Percentiles rank a stretch among this genome's conserved stretches.
Conservation (phyloP, 1,140 invertebrate genomes). For the Apis cerana region DNA sequence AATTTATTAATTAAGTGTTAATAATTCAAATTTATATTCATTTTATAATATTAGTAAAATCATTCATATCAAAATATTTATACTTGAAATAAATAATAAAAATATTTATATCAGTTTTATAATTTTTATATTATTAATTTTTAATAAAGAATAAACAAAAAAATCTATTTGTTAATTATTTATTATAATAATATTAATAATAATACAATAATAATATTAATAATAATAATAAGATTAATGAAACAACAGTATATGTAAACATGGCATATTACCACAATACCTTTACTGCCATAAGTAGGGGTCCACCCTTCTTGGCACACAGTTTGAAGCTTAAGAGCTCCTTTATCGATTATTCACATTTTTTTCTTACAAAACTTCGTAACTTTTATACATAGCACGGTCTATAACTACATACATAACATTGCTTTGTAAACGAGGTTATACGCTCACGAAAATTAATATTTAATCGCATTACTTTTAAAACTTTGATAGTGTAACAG, state of each 20-base stretch:
- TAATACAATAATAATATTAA: constrained; percentile 52
- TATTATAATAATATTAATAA: constrained; percentile 55
- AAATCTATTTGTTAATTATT: constrained; percentile 38
- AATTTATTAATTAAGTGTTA: neutral
- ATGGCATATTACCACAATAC: constrained; percentile 27
- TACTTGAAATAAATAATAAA: neutral
- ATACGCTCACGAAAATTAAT: constrained; percentile 20
- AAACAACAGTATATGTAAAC: constrained; percentile 46
- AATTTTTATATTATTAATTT: neutral
- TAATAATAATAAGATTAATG: constrained; percentile 54
- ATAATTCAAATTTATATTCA: neutral
- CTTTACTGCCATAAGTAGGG: constrained; percentile 30
- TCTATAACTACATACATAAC: constrained; percentile 44
- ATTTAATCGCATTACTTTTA: constrained; percentile 36
- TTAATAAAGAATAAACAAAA: constrained; percentile 9
- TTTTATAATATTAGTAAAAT: neutral
- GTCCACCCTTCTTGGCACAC: constrained; percentile 25
- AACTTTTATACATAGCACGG: constrained; percentile 48
- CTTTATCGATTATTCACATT: constrained; percentile 42
- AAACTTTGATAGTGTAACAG: constrained; percentile 17
- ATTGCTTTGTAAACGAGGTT: constrained; percentile 39
- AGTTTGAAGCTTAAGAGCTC: constrained; percentile 12
- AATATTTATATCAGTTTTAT: constrained; percentile 8
- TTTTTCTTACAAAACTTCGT: constrained; percentile 37
- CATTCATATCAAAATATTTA: neutral